phyloP scores from a whole-genome alignment of 2,888 invertebrate genomes.

The Caradrina kadenii region DNA sequence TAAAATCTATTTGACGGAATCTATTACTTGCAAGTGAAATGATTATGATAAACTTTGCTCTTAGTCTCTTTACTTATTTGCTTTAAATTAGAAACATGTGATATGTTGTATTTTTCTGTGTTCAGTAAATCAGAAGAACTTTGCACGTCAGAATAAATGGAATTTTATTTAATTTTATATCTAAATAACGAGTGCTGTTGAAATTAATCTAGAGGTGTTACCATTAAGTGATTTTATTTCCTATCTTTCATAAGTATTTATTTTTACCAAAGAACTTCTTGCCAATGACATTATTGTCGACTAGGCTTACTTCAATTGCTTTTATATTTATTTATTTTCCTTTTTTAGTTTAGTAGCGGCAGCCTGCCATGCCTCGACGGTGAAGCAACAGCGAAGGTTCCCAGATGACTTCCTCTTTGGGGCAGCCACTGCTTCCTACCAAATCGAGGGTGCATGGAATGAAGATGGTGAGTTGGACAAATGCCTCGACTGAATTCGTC shows the following conservation, averaged over 20 bases:
- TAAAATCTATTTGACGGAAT: not conserved
- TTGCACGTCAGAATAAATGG: too few relatives aligned
- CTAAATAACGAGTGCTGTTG: too few relatives aligned
- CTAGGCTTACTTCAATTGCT: too few relatives aligned
- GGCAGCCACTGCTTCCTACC: slow-evolving; percentile 75
- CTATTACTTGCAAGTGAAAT: not conserved
- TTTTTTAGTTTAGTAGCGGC: slow-evolving; percentile 29
- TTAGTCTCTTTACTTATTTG: not conserved
- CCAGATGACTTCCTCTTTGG: slow-evolving; percentile 69
- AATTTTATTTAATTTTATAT: too few relatives aligned
- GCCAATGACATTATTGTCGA: too few relatives aligned
- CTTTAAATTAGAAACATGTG: not conserved
- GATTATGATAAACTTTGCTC: not conserved
- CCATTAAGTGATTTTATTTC: not conserved
- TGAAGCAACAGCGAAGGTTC: slow-evolving; percentile 53
- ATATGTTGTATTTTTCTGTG: too few relatives aligned
- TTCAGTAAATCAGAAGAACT: too few relatives aligned
- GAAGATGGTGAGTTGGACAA: slow-evolving; percentile 67
- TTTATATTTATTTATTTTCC: too few relatives aligned
- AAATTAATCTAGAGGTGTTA: too few relatives aligned
- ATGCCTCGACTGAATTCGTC: not conserved
- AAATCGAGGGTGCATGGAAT: slow-evolving; percentile 77
- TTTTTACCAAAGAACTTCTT: not conserved
- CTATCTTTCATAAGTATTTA: not conserved
- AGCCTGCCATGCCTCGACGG: slow-evolving; percentile 10